A percentile compares a stretch with the other conserved stretches of the same genome.
Conservation (phyloP, 2,113 vertebrate species). For the Nicator chloris region DNA sequence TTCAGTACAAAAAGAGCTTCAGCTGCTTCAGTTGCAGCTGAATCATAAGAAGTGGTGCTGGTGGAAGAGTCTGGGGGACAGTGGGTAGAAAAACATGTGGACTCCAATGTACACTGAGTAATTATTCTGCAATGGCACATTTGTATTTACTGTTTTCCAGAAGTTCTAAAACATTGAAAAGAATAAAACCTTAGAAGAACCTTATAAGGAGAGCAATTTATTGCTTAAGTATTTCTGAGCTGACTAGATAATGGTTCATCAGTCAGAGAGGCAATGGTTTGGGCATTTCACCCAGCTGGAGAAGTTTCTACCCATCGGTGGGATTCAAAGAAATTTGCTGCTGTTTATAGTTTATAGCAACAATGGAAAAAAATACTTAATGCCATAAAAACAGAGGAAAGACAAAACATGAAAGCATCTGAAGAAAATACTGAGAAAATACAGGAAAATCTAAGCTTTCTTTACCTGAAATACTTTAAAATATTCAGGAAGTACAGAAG, state of each 20-base stretch:
- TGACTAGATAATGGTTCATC: not conserved
- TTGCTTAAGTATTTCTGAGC: not conserved
- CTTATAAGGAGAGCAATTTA: not conserved
- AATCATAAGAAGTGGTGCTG: not conserved
- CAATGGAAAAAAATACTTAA: not conserved
- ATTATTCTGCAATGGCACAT: not conserved
- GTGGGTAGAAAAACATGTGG: not conserved
- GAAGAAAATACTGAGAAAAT: not conserved
- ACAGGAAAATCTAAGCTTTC: not conserved
- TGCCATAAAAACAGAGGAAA: not conserved
- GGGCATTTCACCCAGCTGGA: too few species aligned
- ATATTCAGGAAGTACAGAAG: slow-evolving; percentile 84
- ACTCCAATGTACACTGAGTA: not conserved
- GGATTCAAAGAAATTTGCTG: not conserved
- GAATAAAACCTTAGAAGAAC: not conserved
- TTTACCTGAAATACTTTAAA: slow-evolving; percentile 87
- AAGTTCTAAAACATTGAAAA: not conserved
- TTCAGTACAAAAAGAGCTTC: not conserved
- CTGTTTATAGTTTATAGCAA: not conserved
- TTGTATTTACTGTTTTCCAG: not conserved
- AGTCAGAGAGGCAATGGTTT: too few species aligned
- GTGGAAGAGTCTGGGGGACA: not conserved
- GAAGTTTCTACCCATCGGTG: not conserved
- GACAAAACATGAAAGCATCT: not conserved
- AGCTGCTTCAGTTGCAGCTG: not conserved